Percentiles rank a stretch among this genome's conserved stretches.
phyloP scores from a whole-genome alignment of 2,113 vertebrate genomes.

The Recurvirostra avosetta region DNA sequence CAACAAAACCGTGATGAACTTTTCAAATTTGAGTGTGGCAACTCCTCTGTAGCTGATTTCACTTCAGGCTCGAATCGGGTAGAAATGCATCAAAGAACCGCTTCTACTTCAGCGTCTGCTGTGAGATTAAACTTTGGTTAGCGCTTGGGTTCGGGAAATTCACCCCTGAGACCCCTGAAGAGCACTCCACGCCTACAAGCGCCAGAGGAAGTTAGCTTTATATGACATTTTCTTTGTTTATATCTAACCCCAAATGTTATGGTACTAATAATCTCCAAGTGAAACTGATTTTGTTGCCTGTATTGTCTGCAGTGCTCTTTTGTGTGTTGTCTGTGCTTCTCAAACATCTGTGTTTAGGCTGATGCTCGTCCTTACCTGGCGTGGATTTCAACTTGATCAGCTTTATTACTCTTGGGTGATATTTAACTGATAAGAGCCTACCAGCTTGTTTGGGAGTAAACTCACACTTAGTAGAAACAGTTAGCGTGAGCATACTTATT shows the following conservation, averaged over 20 bases:
- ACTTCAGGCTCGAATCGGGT: neutral
- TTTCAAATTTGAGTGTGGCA: rapidly evolving
- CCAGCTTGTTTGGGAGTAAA: neutral
- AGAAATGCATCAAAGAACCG: neutral
- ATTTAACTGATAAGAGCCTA: too few relatives aligned
- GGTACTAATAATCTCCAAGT: neutral
- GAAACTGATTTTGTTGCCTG: neutral
- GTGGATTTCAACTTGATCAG: neutral
- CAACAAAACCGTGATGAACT: rapidly evolving
- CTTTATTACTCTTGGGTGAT: neutral
- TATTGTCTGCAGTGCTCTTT: neutral
- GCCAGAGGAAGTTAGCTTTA: neutral
- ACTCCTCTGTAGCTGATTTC: rapidly evolving
- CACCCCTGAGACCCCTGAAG: neutral
- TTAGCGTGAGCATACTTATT: neutral
- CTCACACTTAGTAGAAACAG: neutral
- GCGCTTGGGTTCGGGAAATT: neutral
- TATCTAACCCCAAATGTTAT: neutral
- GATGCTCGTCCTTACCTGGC: rapidly evolving
- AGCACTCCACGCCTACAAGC: rapidly evolving
- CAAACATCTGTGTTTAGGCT: neutral
- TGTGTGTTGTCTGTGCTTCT: rapidly evolving
- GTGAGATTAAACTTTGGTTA: neutral
- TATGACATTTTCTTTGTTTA: neutral
- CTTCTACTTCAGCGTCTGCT: rapidly evolving